These are phyloP conservation scores for Oscheius sp. DNA, from an alignment of 2,888 invertebrate species.

Conservation along the genomic window DNA sequence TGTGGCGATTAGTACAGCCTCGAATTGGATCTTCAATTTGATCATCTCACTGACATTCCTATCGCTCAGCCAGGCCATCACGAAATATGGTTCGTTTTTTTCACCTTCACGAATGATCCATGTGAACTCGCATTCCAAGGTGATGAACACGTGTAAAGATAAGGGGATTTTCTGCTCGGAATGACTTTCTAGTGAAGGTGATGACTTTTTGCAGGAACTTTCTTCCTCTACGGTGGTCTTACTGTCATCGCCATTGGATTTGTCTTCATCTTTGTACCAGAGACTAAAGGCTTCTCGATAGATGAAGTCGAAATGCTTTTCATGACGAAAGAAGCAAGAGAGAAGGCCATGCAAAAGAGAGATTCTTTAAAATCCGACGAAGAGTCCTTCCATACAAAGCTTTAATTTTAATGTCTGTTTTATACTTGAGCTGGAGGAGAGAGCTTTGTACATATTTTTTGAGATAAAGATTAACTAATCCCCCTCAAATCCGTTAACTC, in stretches of 20 bases:
- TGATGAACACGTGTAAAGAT: slow-evolving; percentile 1
- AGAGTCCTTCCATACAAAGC: no score
- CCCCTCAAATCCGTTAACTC: not conserved
- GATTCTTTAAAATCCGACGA: slow-evolving; percentile 10
- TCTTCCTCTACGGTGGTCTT: slow-evolving; percentile 74
- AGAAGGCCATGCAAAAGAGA: slow-evolving; percentile 39
- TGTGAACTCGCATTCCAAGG: slow-evolving; percentile 7
- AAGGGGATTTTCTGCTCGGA: no score
- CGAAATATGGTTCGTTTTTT: slow-evolving; percentile 59
- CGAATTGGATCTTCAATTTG: slow-evolving; percentile 74
- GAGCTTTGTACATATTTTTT: no score
- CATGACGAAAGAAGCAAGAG: slow-evolving; percentile 59
- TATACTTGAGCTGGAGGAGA: no score
- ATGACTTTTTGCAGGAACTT: slow-evolving; percentile 72
- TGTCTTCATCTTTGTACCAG: slow-evolving; percentile 73
- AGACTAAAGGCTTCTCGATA: slow-evolving; percentile 74
- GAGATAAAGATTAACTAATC: not conserved
- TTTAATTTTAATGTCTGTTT: no score
- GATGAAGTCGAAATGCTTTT: slow-evolving; percentile 73
- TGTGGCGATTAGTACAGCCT: slow-evolving; percentile 54
- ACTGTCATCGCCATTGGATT: slow-evolving; percentile 73
- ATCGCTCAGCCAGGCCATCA: slow-evolving; percentile 58
- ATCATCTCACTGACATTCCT: slow-evolving; percentile 74
- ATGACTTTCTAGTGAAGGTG: no score
- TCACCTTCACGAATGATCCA: not conserved